Conservation (phyloP, 1,140 invertebrate species). For the Tetramorium parvispinum region DNA sequence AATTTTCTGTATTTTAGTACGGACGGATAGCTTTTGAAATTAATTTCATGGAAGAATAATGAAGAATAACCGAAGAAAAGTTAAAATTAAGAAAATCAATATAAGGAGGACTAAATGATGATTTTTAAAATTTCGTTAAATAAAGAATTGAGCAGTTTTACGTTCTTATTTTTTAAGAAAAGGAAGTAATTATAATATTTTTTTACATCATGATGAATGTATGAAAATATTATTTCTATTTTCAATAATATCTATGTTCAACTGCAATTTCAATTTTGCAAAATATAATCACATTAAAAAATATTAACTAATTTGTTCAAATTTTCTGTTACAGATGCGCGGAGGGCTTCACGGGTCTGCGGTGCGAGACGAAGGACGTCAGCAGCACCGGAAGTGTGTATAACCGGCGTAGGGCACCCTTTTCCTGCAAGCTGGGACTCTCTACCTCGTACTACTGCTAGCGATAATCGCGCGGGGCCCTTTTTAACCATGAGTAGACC, state of each 20-base stretch:
- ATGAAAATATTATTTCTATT: not conserved
- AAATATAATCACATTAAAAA: not conserved
- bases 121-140: not conserved
- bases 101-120: not conserved
- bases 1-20: not conserved
- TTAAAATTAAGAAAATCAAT: not conserved
- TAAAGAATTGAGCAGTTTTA: not conserved
- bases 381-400: constrained; percentile 89
- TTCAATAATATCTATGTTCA: not conserved
- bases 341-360: constrained; percentile 92
- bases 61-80: not conserved
- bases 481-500: constrained; percentile 66
- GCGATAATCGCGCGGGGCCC: constrained; percentile 85
- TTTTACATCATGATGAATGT: not conserved
- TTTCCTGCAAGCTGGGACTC: constrained; percentile 87
- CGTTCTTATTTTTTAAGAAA: not conserved
- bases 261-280: not conserved
- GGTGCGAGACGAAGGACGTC: constrained; percentile 93
- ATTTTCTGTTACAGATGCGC: constrained; percentile 90
- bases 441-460: constrained; percentile 88
- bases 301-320: not conserved
- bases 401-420: constrained; percentile 86
- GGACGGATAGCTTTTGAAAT: not conserved
- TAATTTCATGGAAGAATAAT: not conserved
- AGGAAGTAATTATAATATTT: not conserved